Evolutionary conservation across 2,113 vertebrate genomes (phyloP), one percentile per base, ranked within the genome.

Genomic region (Formicarius rufipectus): DNA sequence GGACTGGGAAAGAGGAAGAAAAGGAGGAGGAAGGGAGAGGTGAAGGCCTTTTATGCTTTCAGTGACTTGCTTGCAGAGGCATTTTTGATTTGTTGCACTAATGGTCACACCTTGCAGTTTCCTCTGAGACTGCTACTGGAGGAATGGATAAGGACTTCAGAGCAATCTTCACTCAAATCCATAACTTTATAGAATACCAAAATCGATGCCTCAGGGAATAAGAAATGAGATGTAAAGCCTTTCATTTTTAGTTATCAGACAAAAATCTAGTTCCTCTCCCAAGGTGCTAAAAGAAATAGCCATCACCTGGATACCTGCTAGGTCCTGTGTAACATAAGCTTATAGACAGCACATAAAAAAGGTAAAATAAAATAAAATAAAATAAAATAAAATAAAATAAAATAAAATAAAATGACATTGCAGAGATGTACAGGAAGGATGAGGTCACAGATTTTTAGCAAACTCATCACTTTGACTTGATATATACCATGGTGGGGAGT

Each of bases 131-230:
- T 94, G 42, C 81, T 77, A 5, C 37, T 31, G 22, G 3, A 23
- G 19, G 44, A 94, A 93, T 67, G 44, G 62, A 42, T 78, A 75
- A 96, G 56, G 64, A 81, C 78, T 64, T 64, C 56, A 75, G 39
- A 93, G 79, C n/a, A 88, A 90, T 40, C 68, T 90, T 60, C 44
- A 42, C 47, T 92, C 28, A 90, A 82, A 94, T 71, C 52, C 22
- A 8, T 80, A 86, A 87, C 40, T 63, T 75, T 39, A 60, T 33
- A 94, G 77, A 96, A 93, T 81, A 89, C 49, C 76, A 90, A 90
- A 94, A 92, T 87, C 20, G 0, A 88, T 97, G 60, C 79, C 68
- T 90, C 40, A 31, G 52, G 76, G 86, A 84, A 82, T 81, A 93
- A 88, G 60, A 95, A 96, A 94, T 60, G 47, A 92, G 80, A 72